phyloP scores from a whole-genome alignment of 2,797 vertebrate species.

The Sebastiscus tertius region DNA sequence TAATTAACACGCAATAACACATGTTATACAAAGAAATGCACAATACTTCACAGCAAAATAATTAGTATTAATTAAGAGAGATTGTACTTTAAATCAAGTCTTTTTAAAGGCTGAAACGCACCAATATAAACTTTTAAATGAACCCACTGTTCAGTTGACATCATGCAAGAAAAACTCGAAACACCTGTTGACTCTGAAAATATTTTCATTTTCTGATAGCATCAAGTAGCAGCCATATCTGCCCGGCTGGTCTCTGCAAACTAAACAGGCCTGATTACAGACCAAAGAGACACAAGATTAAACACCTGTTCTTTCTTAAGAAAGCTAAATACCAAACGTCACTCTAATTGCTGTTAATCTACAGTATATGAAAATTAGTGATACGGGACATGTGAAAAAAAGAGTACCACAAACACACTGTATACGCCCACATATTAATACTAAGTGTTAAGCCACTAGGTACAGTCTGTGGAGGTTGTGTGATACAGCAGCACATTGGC shows the following conservation, averaged over 20 bases:
- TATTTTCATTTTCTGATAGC: constrained; percentile 59
- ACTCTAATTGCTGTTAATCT: not conserved
- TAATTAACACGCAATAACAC: not conserved
- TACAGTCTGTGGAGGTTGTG: not conserved
- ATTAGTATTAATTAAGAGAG: not conserved
- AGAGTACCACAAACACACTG: not conserved
- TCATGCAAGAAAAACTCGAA: constrained; percentile 13
- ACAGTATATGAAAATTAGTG: not conserved
- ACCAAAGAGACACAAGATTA: constrained; percentile 24
- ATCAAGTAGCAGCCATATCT: constrained; percentile 24
- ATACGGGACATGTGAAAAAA: not conserved
- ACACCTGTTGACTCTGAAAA: constrained; percentile 58
- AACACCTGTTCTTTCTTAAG: constrained; percentile 45
- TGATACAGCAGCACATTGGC: not conserved
- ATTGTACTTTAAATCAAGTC: not conserved
- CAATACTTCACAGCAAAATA: not conserved
- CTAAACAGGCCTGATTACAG: constrained; percentile 33
- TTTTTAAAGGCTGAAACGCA: not conserved
- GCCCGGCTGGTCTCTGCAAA: constrained; percentile 21
- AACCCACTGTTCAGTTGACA: not conserved
- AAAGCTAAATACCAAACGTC: not conserved
- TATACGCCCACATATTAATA: not conserved
- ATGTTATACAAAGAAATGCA: not conserved
- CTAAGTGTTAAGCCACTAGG: not conserved
- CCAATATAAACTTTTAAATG: not conserved